Evolutionary conservation across 2,888 invertebrate species (phyloP), one percentile per base, ranked within the genome.

Genomic region (Strigamia crassipes): DNA sequence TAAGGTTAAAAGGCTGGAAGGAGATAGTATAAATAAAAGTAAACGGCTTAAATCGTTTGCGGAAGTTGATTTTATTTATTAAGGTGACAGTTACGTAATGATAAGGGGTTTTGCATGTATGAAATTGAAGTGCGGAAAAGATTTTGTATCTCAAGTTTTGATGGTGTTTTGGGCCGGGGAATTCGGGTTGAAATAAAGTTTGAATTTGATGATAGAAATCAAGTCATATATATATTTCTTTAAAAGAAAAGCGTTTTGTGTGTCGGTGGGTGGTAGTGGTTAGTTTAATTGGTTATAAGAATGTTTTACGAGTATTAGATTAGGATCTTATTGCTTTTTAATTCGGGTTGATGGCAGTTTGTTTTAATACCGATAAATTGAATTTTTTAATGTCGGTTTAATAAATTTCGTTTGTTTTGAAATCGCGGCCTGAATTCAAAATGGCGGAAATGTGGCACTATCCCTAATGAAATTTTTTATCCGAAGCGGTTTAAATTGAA

Each of bases 281-380:
- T 46, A 38, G 8, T 46, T 15, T 46, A 46, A 46, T 46, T 46
- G 46, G 46, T 18, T 56, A 18, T 18, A 21, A 56, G 56, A 56
- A 56, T 56, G 56, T 56, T 56, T 56, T 56, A 56, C n/a, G 56
- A 56, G 56, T n/a, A 18, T 56, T 18, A 56, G 56, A 56, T 56
- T 18, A 18, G n/a, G n/a, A 56, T 56, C 56, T 56, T 18, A 18
- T 56, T 5, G 1, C 56, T 56, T 56, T 56, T 18, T 56, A 56
- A 56, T 56, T 18, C 9, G n/a, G n/a, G n/a, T 56, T 56, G 56
- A 56, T 56, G 2, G n/a, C 18, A 56, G 18, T 18, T 56, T 56
- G n/a, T 56, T 56, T 56, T 56, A 9, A 56, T 6, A 56, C 56
- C 9, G 4, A 56, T 56, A n/a, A 56, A 56, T 56, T 56, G 56